Percentiles rank a stretch among this genome's conserved stretches.
These are phyloP conservation scores for Elegia similella DNA, from an alignment of 2,888 invertebrate genomes.

Conservation along the genomic window DNA sequence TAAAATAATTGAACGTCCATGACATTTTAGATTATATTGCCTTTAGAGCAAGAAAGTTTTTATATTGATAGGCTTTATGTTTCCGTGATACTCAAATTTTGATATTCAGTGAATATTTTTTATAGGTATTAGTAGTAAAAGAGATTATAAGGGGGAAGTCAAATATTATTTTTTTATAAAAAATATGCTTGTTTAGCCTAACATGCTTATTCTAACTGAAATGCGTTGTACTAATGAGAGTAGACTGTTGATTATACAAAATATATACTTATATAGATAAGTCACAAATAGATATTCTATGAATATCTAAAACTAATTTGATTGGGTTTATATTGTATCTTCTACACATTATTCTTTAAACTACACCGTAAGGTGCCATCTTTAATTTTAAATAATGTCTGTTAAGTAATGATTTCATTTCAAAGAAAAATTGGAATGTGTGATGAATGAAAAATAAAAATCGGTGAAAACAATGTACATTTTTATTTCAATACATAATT, in stretches of 20 bases:
- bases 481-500: conserved; percentile 75
- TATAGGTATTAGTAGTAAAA: background rate
- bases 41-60: conserved; percentile 1
- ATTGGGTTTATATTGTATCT: background rate
- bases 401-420: background rate
- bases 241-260: background rate
- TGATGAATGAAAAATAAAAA: conserved; percentile 27
- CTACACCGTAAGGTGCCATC: background rate
- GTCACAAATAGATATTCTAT: background rate
- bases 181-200: background rate
- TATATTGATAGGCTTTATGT: background rate
- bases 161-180: background rate
- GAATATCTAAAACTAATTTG: background rate
- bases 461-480: conserved; percentile 60
- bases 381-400: background rate
- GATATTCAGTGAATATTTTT: conserved; percentile 17
- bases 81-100: conserved; percentile 24
- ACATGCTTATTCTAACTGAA: background rate
- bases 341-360: background rate
- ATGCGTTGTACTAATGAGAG: background rate
- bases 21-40: background rate
- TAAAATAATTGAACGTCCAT: background rate
- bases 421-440: background rate
- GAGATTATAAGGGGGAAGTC: background rate
- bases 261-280: background rate